A percentile compares a stretch with the other conserved stretches of the same genome.
Evolutionary conservation across 1,140 invertebrate genomes (phyloP).

Genomic region (Lepidotrigona ventralis): DNA sequence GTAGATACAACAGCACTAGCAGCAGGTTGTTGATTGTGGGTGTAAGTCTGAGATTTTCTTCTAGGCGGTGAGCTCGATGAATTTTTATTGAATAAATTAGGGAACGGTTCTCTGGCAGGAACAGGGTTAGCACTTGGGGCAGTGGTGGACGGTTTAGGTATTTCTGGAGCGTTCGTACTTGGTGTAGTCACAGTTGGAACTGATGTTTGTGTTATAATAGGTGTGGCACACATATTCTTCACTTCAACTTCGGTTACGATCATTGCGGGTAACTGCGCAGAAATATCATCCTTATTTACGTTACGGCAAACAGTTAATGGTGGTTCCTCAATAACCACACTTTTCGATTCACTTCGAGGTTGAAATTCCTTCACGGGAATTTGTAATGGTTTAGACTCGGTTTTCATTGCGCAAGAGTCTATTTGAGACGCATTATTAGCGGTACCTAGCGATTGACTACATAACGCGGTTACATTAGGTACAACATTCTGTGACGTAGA

Average conservation of each 20-base stretch:
- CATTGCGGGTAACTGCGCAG: constrained; percentile 50
- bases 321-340: constrained; percentile 55
- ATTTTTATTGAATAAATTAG: constrained; percentile 61
- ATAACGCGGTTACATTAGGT: constrained; percentile 50
- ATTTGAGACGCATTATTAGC: constrained; percentile 52
- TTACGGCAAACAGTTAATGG: constrained; percentile 15
- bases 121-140: constrained; percentile 56
- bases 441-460: constrained; percentile 60
- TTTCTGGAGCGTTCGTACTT: constrained; percentile 59
- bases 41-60: constrained; percentile 66
- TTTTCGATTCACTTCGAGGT: constrained; percentile 63
- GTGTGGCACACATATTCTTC: constrained; percentile 33
- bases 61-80: constrained; percentile 71
- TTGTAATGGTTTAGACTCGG: constrained; percentile 67
- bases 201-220: constrained; percentile 35
- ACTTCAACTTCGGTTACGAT: constrained; percentile 36
- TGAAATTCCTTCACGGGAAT: constrained; percentile 65
- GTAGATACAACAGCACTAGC: constrained; percentile 16
- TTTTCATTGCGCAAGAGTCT: constrained; percentile 57
- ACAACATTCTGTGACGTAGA: constrained; percentile 55
- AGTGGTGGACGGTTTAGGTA: constrained; percentile 58
- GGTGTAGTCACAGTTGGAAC: constrained; percentile 25
- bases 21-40: constrained; percentile 38
- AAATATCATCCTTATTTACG: constrained; percentile 66
- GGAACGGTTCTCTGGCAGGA: constrained; percentile 65